Evolutionary conservation across 2,888 invertebrate species (phyloP), one percentile per base, ranked within the genome.

Genomic region (Ommatoiulus sabulosus): DNA sequence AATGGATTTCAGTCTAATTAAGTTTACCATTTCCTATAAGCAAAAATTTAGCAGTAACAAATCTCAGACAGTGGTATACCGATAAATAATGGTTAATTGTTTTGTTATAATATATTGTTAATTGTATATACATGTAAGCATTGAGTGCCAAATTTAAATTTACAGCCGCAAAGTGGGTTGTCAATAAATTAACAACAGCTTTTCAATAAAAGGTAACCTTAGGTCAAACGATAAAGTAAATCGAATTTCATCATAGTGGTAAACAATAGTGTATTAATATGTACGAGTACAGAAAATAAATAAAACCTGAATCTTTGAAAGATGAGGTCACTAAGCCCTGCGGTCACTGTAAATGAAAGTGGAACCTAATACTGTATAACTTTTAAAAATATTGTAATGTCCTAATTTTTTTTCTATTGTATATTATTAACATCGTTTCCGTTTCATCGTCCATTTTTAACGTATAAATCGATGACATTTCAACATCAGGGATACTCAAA

Each of bases 181-280:
- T 80, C 35, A 80, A 80, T 80, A 35, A 80, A 43, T 80, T 80
- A 35, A 80, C 80, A 43, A 80, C 80, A 10, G 8, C 80, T 35
- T 80, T 35, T 12, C 35, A 80, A 80, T 80, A 80, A 80, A 80
- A 35, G 35, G 80, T 35, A 80, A 3, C 4, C 12, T 3, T 24
- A 43, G 15, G 80, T 72, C 24, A 80, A 43, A 52, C 15, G 52
- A 15, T 80, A 12, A 4, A 15, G 24, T 80, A 2, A 4, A 15
- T 80, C 72, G 72, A 24, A 72, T 72, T 24, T 8, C 7, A 24
- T 72, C 10, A 24, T n/a, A 80, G 35, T 35, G 10, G 12, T 52
- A 52, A 52, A 12, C 15, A 52, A 52, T 17, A 52, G 15, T 52
- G 4, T 52, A 52, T 48, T 48, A 12, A 8, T 48, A 48, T 4